Conservation (phyloP, 1,140 invertebrate species). For the Choristoneura fumiferana region DNA sequence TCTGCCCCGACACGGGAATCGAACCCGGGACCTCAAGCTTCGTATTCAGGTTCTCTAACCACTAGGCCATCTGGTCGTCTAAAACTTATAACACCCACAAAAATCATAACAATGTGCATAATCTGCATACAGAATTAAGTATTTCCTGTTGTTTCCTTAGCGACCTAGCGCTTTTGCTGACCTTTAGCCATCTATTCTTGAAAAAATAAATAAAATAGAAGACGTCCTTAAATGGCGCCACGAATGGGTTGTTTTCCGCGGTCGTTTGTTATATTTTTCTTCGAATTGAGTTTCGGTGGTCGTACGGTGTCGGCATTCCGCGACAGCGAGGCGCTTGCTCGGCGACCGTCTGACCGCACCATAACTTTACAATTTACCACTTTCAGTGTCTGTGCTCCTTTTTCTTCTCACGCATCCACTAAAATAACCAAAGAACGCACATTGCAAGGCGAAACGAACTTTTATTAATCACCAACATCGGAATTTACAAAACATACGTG, state of each 20-base stretch:
- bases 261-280: conserved; percentile 31
- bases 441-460: too few species aligned
- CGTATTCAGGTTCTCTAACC: too few species aligned
- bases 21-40: too few species aligned
- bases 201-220: neutral
- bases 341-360: conserved; percentile 43
- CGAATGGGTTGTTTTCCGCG: neutral
- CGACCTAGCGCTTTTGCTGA: conserved; percentile 10
- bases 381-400: neutral
- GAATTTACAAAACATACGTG: too few species aligned
- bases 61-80: too few species aligned
- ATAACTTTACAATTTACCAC: conserved; percentile 26
- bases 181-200: conserved; percentile 1
- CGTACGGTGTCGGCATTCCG: conserved; percentile 57
- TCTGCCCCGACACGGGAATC: too few species aligned
- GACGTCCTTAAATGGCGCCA: conserved; percentile 7
- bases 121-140: neutral
- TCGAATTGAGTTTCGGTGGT: conserved; percentile 51
- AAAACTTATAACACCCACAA: too few species aligned
- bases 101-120: too few species aligned
- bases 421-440: too few species aligned
- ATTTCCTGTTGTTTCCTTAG: neutral
- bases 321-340: conserved; percentile 49
- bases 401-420: neutral
- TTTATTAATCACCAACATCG: too few species aligned